phyloP scores from a whole-genome alignment of 2,888 invertebrate species.

The Fragum whitleyi region DNA sequence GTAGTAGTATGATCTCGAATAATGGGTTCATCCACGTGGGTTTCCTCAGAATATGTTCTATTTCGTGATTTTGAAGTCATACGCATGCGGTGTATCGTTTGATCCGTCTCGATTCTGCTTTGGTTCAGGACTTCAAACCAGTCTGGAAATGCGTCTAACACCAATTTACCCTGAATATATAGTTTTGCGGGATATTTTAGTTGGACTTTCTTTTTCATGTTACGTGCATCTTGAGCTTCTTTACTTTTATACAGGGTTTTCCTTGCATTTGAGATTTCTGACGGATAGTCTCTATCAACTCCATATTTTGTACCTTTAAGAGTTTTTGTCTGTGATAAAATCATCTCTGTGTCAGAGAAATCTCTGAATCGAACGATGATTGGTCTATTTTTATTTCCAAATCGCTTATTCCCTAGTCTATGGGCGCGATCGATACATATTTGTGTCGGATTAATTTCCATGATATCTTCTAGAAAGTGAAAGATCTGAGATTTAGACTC shows the following conservation, averaged over 20 bases:
- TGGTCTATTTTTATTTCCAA: background rate
- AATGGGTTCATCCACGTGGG: no score
- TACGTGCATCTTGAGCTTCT: background rate
- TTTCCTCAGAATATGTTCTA: background rate
- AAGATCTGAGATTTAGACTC: no score
- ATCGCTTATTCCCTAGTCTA: background rate
- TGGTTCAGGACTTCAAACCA: background rate
- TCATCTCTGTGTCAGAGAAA: background rate
- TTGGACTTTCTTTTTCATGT: background rate
- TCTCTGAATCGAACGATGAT: background rate
- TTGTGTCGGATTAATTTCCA: no score
- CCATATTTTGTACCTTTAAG: background rate
- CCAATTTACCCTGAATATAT: background rate
- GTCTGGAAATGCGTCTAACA: background rate
- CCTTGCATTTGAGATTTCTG: background rate
- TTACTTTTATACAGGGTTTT: background rate
- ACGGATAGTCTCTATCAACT: background rate
- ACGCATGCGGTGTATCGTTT: no score
- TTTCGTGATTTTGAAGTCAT: background rate
- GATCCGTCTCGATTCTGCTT: no score
- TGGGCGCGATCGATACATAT: background rate
- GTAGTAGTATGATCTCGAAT: no score
- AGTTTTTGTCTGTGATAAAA: background rate
- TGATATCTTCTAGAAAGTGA: no score
- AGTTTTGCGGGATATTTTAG: background rate